Base-by-base conservation (phyloP, 1,140 invertebrate genomes). In the Myzus persicae region DNA sequence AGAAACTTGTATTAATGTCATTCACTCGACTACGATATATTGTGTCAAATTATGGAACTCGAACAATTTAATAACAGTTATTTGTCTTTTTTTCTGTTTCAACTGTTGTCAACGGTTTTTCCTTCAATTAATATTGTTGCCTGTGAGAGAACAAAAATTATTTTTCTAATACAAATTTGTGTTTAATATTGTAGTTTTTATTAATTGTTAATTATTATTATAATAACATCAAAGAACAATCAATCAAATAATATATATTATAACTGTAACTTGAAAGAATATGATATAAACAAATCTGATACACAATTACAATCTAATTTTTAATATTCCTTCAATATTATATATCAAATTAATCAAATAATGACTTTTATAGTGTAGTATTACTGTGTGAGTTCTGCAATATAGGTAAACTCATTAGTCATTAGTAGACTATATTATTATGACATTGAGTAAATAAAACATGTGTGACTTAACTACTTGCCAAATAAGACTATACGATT, bases 41-140 rank as follows among this genome's bases (percentile, higher is more conserved):
- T 18, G 59, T n/a, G 59, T n/a, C 31, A 76, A 76, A 76, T 76
- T n/a, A 76, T 76, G n/a, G 14, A 18, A 76, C n/a, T n/a, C 14
- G 59, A 76, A 76, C 14, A n/a, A n/a, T 76, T n/a, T 36, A 76
- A 76, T 76, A 76, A 76, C 59, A 76, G 59, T 76, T 76, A 76
- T 76, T 76, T 20, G 59, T 76, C n/a, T 76, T 76, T 67, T 54
- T 76, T 76, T 76, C 14, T 67, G 14, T 18, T 67, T 67, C 31
- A n/a, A n/a, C 59, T n/a, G 59, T 76, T 76, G 31, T 76, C 59
- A n/a, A n/a, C 31, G 20, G 31, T 67, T 67, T 11, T 67, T 31
- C 31, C 59, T 14, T n/a, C 59, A n/a, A n/a, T 67, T 67, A 67
- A 67, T 14, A 67, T 67, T 67, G 3, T n/a, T n/a, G n/a, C n/a